Evolutionary conservation across 53 echinoderm and acorn worm genomes (phyloP).

Genomic region (Luidia sarsii): DNA sequence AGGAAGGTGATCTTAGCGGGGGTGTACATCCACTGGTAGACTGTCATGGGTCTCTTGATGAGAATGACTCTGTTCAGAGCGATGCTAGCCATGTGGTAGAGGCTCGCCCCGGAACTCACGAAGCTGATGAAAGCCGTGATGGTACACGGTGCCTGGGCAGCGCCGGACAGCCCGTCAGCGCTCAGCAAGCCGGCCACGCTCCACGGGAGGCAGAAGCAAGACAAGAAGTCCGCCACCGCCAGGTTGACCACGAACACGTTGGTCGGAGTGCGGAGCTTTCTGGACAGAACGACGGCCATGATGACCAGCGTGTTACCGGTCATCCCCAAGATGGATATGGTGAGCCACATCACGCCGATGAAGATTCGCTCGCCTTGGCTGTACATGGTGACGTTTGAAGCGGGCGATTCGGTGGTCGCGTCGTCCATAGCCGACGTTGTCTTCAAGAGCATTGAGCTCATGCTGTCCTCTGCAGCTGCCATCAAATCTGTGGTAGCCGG

Average conservation of each 20-base stretch:
- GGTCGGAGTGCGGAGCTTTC: slow-evolving; percentile 44
- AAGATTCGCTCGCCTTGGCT: slow-evolving; percentile 39
- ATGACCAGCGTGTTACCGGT: slow-evolving; percentile 49
- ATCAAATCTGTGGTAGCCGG: too few relatives aligned
- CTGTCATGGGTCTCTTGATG: slow-evolving; percentile 26
- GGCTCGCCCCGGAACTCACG: slow-evolving; percentile 34
- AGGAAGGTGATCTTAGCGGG: slow-evolving; percentile 18
- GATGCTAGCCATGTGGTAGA: slow-evolving; percentile 44
- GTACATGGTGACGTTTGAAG: slow-evolving; percentile 9
- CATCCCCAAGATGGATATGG: slow-evolving; percentile 28
- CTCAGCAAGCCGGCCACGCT: slow-evolving; percentile 46
- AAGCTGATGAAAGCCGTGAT: slow-evolving; percentile 27
- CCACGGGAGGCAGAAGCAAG: slow-evolving; percentile 48
- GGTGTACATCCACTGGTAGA: slow-evolving; percentile 28
- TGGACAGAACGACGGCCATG: slow-evolving; percentile 46
- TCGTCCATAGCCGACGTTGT: too few relatives aligned
- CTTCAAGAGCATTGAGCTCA: too few relatives aligned
- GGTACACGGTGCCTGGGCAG: slow-evolving; percentile 2
- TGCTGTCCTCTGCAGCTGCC: too few relatives aligned
- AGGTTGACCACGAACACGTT: slow-evolving; percentile 56
- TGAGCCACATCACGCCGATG: slow-evolving; percentile 27
- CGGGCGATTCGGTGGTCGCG: too few relatives aligned
- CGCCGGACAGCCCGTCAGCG: slow-evolving; percentile 1
- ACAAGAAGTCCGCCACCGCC: slow-evolving; percentile 49
- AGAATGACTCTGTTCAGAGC: slow-evolving; percentile 42